Evolutionary conservation across 2,113 vertebrate genomes (phyloP).

Genomic region (Rafetus swinhoei): DNA sequence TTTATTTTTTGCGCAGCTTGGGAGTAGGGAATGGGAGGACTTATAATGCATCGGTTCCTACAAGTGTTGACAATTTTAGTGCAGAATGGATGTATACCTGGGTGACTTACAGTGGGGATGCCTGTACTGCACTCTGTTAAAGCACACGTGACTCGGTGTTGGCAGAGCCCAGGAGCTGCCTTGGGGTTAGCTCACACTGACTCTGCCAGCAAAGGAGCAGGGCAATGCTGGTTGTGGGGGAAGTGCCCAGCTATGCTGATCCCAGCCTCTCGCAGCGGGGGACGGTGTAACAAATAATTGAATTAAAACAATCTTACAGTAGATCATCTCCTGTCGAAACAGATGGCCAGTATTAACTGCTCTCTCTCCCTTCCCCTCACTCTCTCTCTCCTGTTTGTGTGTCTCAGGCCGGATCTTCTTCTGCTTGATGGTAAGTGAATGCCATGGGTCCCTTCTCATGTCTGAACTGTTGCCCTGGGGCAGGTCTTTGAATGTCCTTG

Average conservation of each 20-base stretch:
- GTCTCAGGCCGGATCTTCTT: conserved; percentile 91
- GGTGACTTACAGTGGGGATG: too few relatives aligned
- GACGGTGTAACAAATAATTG: not conserved
- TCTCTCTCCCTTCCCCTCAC: not conserved
- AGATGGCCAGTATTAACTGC: not conserved
- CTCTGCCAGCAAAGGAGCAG: rapidly evolving
- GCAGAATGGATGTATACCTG: too few relatives aligned
- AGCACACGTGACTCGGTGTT: not conserved
- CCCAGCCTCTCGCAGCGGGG: not conserved
- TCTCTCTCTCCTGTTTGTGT: not conserved
- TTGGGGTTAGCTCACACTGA: not conserved
- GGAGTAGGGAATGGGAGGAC: too few relatives aligned
- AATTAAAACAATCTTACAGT: not conserved
- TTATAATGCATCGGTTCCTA: too few relatives aligned
- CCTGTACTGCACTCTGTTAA: not conserved
- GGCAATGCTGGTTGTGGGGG: not conserved
- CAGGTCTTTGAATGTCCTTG: not conserved
- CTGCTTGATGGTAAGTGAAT: conserved; percentile 94
- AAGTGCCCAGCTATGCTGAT: rapidly evolving
- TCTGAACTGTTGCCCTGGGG: not conserved
- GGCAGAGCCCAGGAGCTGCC: not conserved
- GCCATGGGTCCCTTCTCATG: not conserved
- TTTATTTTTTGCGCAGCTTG: too few relatives aligned
- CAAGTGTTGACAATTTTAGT: too few relatives aligned
- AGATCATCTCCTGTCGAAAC: not conserved